Base-by-base conservation (phyloP, 2,888 invertebrate genomes). In the Coelinius sp. region DNA sequence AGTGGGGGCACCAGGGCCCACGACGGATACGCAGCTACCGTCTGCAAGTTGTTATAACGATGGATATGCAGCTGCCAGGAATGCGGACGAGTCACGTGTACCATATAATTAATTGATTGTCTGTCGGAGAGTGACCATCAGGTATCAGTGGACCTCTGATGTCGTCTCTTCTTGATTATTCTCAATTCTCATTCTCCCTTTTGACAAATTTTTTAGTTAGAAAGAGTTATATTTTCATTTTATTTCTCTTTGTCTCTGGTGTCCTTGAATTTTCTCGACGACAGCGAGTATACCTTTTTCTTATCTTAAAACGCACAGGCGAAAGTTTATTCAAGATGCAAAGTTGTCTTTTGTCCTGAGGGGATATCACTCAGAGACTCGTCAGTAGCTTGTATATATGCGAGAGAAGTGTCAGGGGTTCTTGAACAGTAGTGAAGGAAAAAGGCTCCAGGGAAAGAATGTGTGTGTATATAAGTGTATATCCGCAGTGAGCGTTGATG, bases 291-390 rank as follows among this genome's bases (percentile, higher is more conserved):
- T 20, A 14, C 12, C 24, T 80, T 76, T 82, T 81, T 79, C 84
- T 86, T 87, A 87, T 86, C 85, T 85, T 82, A 84, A n/a, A 49
- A 84, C 82, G 83, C 83, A 84, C 82, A 83, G 80, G 77, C 81
- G 76, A 79, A 81, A 82, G 81, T 82, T 81, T 83, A 79, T 83
- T 81, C 81, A 80, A 81, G 83, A 84, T 80, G 84, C 81, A 80
- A 84, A 81, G 78, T 82, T 81, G 83, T 83, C 84, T 83, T 81
- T 81, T 76, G 63, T 64, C 46, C 46, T 20, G 64, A 74, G 84
- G 85, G 85, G 81, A 84, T 82, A 85, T 85, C 86, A 85, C 83
- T 84, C 85, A 84, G 82, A 71, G 63, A 24, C 38, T 44, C 64
- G 24, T 49, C 67, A 49, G 69, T 59, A 49, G 46, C 52, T 20